Evolutionary conservation across 2,888 invertebrate genomes (phyloP).

Genomic region (Himalopsyche tibetana): DNA sequence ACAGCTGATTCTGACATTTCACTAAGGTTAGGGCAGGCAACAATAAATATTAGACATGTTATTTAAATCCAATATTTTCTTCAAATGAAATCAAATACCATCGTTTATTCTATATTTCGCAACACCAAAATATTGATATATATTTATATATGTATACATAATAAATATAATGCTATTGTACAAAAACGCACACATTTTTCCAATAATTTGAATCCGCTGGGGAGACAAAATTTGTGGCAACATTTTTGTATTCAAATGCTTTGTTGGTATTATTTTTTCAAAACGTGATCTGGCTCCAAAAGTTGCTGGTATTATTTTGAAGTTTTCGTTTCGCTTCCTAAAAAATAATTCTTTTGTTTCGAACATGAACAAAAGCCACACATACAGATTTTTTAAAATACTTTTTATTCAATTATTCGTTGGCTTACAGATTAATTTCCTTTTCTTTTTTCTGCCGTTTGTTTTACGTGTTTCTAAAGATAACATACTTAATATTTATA

Average conservation of each 20-base stretch:
- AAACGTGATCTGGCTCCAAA: slow-evolving; percentile 29
- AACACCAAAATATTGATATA: no score
- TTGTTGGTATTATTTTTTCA: not conserved
- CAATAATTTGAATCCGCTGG: slow-evolving; percentile 18
- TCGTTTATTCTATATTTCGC: no score
- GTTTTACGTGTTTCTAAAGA: not conserved
- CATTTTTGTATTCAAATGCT: slow-evolving; percentile 18
- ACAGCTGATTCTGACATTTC: no score
- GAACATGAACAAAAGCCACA: not conserved
- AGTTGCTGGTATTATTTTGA: not conserved
- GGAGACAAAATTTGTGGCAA: not conserved
- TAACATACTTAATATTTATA: no score
- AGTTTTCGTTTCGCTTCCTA: slow-evolving; percentile 1
- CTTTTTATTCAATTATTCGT: not conserved
- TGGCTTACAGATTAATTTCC: not conserved
- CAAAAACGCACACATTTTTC: not conserved
- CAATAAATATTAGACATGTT: no score
- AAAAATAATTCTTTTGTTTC: not conserved
- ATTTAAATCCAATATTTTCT: no score
- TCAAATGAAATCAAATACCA: no score
- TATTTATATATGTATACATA: no score
- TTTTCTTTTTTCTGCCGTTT: not conserved
- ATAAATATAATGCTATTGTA: no score
- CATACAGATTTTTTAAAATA: not conserved
- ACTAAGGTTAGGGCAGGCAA: no score